These are phyloP conservation scores for Macrotus californicus DNA, from an alignment of 2,113 vertebrate species.

Conservation along the genomic window DNA sequence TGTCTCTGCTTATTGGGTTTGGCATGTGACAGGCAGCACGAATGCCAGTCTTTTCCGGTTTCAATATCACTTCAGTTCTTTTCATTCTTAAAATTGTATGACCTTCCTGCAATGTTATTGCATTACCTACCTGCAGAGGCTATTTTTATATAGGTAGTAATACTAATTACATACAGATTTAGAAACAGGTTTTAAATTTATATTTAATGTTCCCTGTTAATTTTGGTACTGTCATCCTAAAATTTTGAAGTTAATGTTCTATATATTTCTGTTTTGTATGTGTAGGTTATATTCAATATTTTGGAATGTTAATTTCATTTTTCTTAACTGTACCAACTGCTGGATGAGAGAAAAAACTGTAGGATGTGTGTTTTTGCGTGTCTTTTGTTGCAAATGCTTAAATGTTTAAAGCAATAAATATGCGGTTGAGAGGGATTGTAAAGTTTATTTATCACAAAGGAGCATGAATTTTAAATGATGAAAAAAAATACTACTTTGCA, in stretches of 20 bases:
- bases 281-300: neutral
- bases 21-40: too few species aligned
- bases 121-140: neutral
- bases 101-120: neutral
- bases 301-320: slow-evolving; percentile 9
- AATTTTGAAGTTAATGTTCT: neutral
- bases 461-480: neutral
- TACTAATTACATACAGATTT: neutral
- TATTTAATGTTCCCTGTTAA: neutral
- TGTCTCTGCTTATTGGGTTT: too few species aligned
- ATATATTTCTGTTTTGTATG: neutral
- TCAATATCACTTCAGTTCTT: neutral
- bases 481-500: neutral
- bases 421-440: neutral
- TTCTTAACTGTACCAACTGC: neutral
- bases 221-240: neutral
- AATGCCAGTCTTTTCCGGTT: too few species aligned
- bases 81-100: neutral
- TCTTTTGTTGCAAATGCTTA: neutral
- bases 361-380: neutral
- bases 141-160: neutral
- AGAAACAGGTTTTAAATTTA: neutral
- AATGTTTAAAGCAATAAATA: neutral
- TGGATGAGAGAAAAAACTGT: neutral
- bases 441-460: neutral